Evolutionary conservation across 2,113 vertebrate genomes (phyloP), one percentile per base, ranked within the genome.

Genomic region (Dendropsophus ebraccatus): DNA sequence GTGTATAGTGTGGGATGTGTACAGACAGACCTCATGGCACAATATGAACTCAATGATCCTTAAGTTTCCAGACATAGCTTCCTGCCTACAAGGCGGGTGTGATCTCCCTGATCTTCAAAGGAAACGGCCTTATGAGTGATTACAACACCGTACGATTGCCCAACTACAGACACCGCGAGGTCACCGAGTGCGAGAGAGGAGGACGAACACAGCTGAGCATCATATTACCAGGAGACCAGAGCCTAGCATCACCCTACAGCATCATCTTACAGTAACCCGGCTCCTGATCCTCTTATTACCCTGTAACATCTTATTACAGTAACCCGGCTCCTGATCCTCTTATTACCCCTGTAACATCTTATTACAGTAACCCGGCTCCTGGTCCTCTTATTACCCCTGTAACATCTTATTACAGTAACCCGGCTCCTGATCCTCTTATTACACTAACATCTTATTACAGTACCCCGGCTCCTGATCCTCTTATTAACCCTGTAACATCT

Each of bases 141-240:
- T 86, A 80, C 84, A 47, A 86, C 84, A 86, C 41, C 10, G 9
- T 54, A 72, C 28, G 25, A 79, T 86, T 86, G 54, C 84, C 32
- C 84, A 86, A 86, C 47, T 49, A 32, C 14, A 69, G 62, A 37
- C 13, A 16, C 75, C 13, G 49, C 32, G 23, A 30, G 84, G 84
- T 86, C 76, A 86, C 9, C 1, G 84, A 72, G 84, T 86, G 50
- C 84, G 45, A 16, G 28, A 28, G 41, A 35, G 74, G 60, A 32
- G 28, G 19, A 54, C 23, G n/a, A n/a, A n/a, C n/a, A n/a, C n/a
- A n/a, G n/a, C n/a, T n/a, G n/a, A n/a, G n/a, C n/a, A n/a, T n/a
- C n/a, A n/a, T n/a, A n/a, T n/a, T n/a, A n/a, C n/a, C n/a, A n/a
- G n/a, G 67, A 41, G 67, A 41, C 0, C 17, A 70, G 17, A 70